Base-by-base conservation (phyloP, 2,888 invertebrate species). In the Philereme vetulata region DNA sequence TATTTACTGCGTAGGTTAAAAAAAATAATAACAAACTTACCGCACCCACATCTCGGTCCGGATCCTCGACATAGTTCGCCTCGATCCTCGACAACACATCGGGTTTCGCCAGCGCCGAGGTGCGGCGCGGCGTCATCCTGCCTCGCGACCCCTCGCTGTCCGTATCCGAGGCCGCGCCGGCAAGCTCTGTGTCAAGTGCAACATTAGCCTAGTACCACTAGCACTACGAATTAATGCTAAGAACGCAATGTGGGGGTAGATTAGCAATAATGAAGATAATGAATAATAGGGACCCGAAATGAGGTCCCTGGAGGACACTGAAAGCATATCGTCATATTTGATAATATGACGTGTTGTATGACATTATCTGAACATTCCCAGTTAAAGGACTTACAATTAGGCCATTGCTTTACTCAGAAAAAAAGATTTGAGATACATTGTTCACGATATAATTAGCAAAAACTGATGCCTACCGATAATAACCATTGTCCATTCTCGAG, bases 21-120 rank as follows among this genome's bases (percentile, higher is more conserved):
- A 21, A 21, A 21, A 21, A 21, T 21, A 21, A 21, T 21, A 21
- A 21, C 1, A 21, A 7, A 81, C 87, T 87, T 66, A 94, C 94
- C 85, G 82, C 87, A 7, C 94, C 94, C 49, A 92, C 87, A 66
- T 94, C 90, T 65, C 89, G 83, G 60, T 93, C 89, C 3, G 91
- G 90, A 62, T 93, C 93, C 32, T 93, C 86, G 0, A 84, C 79
- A 60, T 93, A 94, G 4, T 65, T 62, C 3, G 52, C 70, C 61
- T 84, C 77, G 50, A 90, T 81, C 65, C 84, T 77, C 1, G 82
- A 76, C 4, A 86, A 68, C 3, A 86, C 74, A 1, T 82, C 84
- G 8, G 75, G 71, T 69, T 69, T 34, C 66, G 11, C 49, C 35
- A 70, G 52, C 21, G 70, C 38, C 38, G 8, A 21, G 21, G 21